Evolutionary conservation across 1,140 invertebrate species (phyloP).

Genomic region (Drosophila seguyi): DNA sequence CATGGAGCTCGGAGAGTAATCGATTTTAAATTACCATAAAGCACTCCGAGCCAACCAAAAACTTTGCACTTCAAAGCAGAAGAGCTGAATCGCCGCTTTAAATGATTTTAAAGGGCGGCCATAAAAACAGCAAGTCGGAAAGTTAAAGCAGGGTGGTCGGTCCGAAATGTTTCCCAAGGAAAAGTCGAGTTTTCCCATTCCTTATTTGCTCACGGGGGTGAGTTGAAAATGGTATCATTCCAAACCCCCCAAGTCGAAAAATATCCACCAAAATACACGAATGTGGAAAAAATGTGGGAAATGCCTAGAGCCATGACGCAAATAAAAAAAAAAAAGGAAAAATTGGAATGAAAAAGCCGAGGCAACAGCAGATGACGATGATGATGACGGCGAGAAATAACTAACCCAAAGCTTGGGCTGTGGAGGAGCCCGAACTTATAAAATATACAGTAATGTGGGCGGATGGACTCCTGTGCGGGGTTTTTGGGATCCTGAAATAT

Average conservation of each 20-base stretch:
- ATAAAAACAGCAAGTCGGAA: slow-evolving; percentile 4
- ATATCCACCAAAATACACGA: slow-evolving; percentile 12
- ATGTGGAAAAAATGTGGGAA: slow-evolving; percentile 66
- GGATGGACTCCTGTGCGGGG: slow-evolving; percentile 12
- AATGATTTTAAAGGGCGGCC: slow-evolving; percentile 25
- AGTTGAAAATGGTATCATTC: slow-evolving; percentile 8
- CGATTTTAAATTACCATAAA: slow-evolving; percentile 59
- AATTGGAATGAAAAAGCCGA: slow-evolving; percentile 24
- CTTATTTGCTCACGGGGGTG: slow-evolving; percentile 40
- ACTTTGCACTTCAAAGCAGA: slow-evolving; percentile 40
- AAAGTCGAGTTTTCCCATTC: slow-evolving; percentile 45
- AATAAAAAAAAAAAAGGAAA: slow-evolving; percentile 25
- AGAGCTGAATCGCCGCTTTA: slow-evolving; percentile 9
- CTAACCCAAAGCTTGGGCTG: slow-evolving; percentile 53
- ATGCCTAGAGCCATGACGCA: slow-evolving; percentile 35
- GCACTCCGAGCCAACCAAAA: slow-evolving; percentile 15
- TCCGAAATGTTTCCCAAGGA: slow-evolving; percentile 28
- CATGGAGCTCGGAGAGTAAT: slow-evolving; percentile 33
- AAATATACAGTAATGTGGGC: slow-evolving; percentile 70
- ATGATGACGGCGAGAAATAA: slow-evolving; percentile 49
- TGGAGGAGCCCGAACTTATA: slow-evolving; percentile 49
- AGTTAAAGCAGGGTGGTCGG: slow-evolving; percentile 2
- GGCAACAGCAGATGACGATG: slow-evolving; percentile 24
- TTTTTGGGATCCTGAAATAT: slow-evolving; percentile 55
- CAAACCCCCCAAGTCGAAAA: slow-evolving; percentile 12